A percentile compares a stretch with the other conserved stretches of the same genome.
phyloP scores from a whole-genome alignment of 2,888 invertebrate genomes.

The Patella pellucida region DNA sequence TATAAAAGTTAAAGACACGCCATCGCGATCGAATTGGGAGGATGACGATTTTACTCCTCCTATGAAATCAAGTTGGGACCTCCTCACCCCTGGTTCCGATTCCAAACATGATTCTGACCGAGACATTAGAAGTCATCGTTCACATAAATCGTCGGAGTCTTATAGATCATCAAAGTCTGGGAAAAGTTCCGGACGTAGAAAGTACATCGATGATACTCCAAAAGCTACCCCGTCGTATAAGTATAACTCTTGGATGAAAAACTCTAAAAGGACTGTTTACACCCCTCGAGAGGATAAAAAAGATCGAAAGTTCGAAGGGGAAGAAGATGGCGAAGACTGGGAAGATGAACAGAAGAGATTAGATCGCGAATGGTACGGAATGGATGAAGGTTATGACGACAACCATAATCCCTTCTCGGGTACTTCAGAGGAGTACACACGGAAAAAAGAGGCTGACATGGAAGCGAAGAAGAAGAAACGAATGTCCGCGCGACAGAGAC shows the following conservation, averaged over 20 bases:
- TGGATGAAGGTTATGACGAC: slow-evolving; percentile 88
- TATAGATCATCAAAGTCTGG: slow-evolving; percentile 14
- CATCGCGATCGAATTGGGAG: slow-evolving; percentile 74
- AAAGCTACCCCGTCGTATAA: slow-evolving; percentile 90
- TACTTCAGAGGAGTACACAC: slow-evolving; percentile 91
- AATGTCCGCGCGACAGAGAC: slow-evolving; percentile 94
- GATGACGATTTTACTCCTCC: slow-evolving; percentile 77
- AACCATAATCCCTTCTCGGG: slow-evolving; percentile 87
- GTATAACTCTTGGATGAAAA: slow-evolving; percentile 82
- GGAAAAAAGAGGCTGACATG: slow-evolving; percentile 92
- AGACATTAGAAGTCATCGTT: slow-evolving; percentile 3
- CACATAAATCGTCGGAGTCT: neutral
- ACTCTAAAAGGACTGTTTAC: slow-evolving; percentile 75
- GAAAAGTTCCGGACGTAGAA: slow-evolving; percentile 12
- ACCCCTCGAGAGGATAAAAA: slow-evolving; percentile 59
- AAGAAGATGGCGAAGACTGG: slow-evolving; percentile 76
- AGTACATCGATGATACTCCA: slow-evolving; percentile 75
- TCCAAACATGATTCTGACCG: slow-evolving; percentile 12
- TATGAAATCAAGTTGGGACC: slow-evolving; percentile 86
- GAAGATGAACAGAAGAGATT: slow-evolving; percentile 68
- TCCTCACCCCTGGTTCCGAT: slow-evolving; percentile 81
- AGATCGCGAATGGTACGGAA: slow-evolving; percentile 96
- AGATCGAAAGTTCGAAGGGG: slow-evolving; percentile 63
- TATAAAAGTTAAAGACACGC: slow-evolving; percentile 77
- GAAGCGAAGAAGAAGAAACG: slow-evolving; percentile 91